These are phyloP conservation scores for Pachyrhynchus sulphureomaculatus DNA, from an alignment of 1,140 invertebrate genomes.

Conservation along the genomic window DNA sequence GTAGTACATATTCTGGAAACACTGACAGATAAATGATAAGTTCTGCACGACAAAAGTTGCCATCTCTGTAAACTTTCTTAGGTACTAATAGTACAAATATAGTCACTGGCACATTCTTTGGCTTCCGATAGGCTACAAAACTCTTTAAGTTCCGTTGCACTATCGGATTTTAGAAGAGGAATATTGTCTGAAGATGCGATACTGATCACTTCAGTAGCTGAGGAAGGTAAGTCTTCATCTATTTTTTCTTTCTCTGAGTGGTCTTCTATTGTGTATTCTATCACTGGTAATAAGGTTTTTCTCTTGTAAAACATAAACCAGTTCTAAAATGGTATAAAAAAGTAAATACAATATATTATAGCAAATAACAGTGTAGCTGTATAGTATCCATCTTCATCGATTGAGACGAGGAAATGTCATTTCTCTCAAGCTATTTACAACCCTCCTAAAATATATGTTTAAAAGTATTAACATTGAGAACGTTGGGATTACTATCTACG, in stretches of 20 bases:
- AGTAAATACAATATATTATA: too few relatives aligned
- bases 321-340: constrained; percentile 39
- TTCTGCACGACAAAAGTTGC: too few relatives aligned
- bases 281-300: constrained; percentile 44
- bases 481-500: too few relatives aligned
- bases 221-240: constrained; percentile 28
- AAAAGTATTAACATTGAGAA: too few relatives aligned
- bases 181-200: constrained; percentile 47
- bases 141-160: constrained; percentile 46
- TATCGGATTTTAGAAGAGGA: constrained; percentile 45
- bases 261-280: constrained; percentile 36
- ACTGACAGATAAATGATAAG: too few relatives aligned
- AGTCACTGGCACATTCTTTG: constrained; percentile 19
- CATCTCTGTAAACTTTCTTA: not conserved
- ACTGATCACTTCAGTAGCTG: constrained; percentile 35
- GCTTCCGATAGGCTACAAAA: constrained; percentile 30
- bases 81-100: constrained; percentile 28
- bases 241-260: constrained; percentile 15
- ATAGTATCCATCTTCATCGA: too few relatives aligned
- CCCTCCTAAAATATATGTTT: too few relatives aligned
- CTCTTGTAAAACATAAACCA: constrained; percentile 49
- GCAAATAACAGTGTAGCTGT: too few relatives aligned
- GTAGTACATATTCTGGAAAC: too few relatives aligned
- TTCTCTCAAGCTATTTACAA: too few relatives aligned
- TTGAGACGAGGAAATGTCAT: too few relatives aligned